Base-by-base conservation (phyloP, 2,797 vertebrate species). In the Chelonia mydas region DNA sequence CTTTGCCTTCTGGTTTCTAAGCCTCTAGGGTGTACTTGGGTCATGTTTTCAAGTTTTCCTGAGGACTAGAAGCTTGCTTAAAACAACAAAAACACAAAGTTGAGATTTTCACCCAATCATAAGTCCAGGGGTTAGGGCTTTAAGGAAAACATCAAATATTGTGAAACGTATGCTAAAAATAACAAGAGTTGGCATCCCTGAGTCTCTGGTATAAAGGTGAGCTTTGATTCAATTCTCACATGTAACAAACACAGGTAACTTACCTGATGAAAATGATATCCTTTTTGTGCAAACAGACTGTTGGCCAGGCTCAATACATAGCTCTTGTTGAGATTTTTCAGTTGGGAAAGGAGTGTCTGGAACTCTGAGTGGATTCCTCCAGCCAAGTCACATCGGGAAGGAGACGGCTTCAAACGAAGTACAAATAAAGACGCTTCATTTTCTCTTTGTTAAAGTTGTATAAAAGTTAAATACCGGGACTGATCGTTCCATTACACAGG, bases 251-350 rank as follows among this genome's bases (percentile, higher is more conserved):
- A 4, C 1, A 11, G 47, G 53, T 33, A 37, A 90, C 98, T 96
- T 91, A 98, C 98, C 96, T 97, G 96, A 11, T 51, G 87, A 59
- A 98, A 97, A 6, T 90, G n/a, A 87, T 97, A 95, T 2, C 77
- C 84, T 91, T 97, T 95, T 41, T 98, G 96, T 23, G 98, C 95
- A 2, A 98, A 98, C 61, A 98, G 96, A 41, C 96, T 97, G 96
- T 90, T 98, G 85, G 96, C 98, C 12, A 98, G 90, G 49, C 93
- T 97, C 86, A 98, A 93, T 82, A 90, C 19, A 0, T 97, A 98
- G 47, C 77, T 93, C 81, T 94, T 92, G 0, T 94, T 91, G 23
- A 95, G 89, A 15, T 93, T 95, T 85, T 98, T 97, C 88, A 98
- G 95, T 41, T 97, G 95, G 78, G 97, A 90, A 83, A 98, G 91